Base-by-base conservation (phyloP, 2,113 vertebrate genomes). In the Loxodonta africana region DNA sequence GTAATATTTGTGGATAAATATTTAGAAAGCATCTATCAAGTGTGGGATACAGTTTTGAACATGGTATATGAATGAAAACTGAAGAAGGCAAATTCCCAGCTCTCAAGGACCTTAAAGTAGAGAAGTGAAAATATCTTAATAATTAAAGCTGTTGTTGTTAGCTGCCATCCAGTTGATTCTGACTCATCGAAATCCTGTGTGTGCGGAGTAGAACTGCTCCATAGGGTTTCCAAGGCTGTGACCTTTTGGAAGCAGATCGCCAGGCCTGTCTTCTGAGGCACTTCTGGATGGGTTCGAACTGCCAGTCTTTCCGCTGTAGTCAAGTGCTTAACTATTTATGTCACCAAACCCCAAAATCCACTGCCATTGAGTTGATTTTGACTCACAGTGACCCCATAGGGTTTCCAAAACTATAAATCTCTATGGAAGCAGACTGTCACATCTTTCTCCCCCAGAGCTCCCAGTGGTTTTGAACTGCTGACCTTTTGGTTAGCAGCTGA, bases 11-110 rank as follows among this genome's bases (percentile, higher is more conserved):
- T 96, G 84, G 7, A 77, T 37, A 83, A 60, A 60, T 57, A 77
- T 77, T 95, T 74, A 67, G 33, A 26, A 8, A 87, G 26, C 10
- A 30, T 33, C 67, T 91, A 30, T 90, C n/a, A 53, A 8, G 48
- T 37, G 4, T 26, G 81, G 25, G 21, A 62, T n/a, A 86, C 28
- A 33, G 33, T 86, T 87, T 77, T 63, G 14, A 85, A 69, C 28
- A n/a, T 28, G 48, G n/a, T 46, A 74, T 5, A 30, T 2, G 48
- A 78, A 90, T 65, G 21, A 96, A 18, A 23, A 41, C 11, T 44
- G 12, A 97, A 94, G n/a, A 91, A 90, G 26, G 2, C 73, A 82
- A 71, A 95, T 83, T 71, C 30, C 17, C 26, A 88, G n/a, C 7
- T 90, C 76, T 60, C 63, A 94, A 44, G 10, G 18, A 65, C 8